Base-by-base conservation (phyloP, 2,888 invertebrate genomes). In the Globia sparganii region DNA sequence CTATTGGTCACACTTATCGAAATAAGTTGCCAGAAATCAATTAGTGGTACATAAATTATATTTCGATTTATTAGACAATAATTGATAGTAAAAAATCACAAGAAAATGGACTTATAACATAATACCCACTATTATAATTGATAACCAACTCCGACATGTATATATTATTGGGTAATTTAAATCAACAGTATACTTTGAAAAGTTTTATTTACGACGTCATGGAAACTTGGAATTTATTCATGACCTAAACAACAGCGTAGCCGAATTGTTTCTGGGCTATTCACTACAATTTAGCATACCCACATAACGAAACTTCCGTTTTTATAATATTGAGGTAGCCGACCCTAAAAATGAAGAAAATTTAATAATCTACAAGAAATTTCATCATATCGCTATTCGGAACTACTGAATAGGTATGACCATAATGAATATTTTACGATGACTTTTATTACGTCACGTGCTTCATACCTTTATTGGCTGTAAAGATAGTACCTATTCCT, bases 291-390 rank as follows among this genome's bases (percentile, higher is more conserved):
- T 86, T 86, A 59, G 85, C 77, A 80, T 77, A 84, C 85, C 70
- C 80, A 81, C 87, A 72, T 87, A 81, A 80, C 65, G 61, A 74
- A 64, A 53, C 83, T 87, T 85, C 87, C 86, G 83, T 87, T 86
- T 86, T 85, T 82, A 82, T 85, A 86, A 79, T 82, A 74, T 67
- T 62, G 37, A 62, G 69, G 83, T 72, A 72, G 67, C 61, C 65
- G 75, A 74, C 78, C 86, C 69, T 72, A 88, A 86, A 87, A 75
- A 86, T 80, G 81, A 74, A 80, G 88, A 81, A 87, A 87, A 88
- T 88, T 84, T 88, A 88, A 87, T 87, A 88, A 88, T 87, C 86
- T 80, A 80, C 84, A 62, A 73, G 76, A 78, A 84, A 80, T 81
- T 84, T 73, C 56, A 65, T 75, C 78, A 81, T 80, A 76, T 80